Base-by-base conservation (phyloP, 2,113 vertebrate genomes). In the Hiodon alosoides region DNA sequence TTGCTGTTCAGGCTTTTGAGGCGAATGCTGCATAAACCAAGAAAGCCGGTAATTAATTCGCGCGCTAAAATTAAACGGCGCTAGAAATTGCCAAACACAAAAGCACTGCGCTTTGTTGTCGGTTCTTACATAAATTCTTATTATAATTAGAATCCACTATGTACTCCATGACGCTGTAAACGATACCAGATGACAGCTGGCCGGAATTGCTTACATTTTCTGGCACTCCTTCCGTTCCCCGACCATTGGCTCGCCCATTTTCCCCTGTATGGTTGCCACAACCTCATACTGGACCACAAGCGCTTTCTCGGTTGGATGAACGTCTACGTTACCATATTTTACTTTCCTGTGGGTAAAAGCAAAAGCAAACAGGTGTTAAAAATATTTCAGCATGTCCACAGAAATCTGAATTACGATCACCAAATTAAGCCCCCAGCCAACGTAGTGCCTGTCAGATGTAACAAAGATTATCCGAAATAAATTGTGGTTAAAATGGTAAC, bases 201-300 rank as follows among this genome's bases (percentile, higher is more conserved):
- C 16, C 31, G 54, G 14, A 50, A 61, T 55, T 2, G 61, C 93
- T 93, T 87, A 98, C 95, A 96, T 96, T 92, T 98, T 98, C 87
- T 96, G 94, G 83, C 96, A 97, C 67, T 95, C 92, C 78, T 98
- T 98, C 68, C 95, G 92, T 57, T 96, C 92, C 59, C 94, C 95
- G 66, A 96, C 81, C 93, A 95, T 90, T 5, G 91, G 86, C 67
- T 93, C 94, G 53, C 95, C 96, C 86, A 84, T 77, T 81, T 97
- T 93, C 68, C 96, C 95, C 78, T 98, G 85, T 82, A 97, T 91
- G 0, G 91, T 96, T 10, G 95, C 95, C 92, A 98, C 95, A 77
- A 98, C 93, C 87, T 98, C 94, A 90, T 98, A 98, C 1, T 96
- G 94, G 74, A 98, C 94, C 58, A 98, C 87, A 9, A 98, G 95